Percentiles rank a stretch among this genome's conserved stretches.
phyloP scores from a whole-genome alignment of 2,113 vertebrate genomes.

The Pontoporia blainvillei region DNA sequence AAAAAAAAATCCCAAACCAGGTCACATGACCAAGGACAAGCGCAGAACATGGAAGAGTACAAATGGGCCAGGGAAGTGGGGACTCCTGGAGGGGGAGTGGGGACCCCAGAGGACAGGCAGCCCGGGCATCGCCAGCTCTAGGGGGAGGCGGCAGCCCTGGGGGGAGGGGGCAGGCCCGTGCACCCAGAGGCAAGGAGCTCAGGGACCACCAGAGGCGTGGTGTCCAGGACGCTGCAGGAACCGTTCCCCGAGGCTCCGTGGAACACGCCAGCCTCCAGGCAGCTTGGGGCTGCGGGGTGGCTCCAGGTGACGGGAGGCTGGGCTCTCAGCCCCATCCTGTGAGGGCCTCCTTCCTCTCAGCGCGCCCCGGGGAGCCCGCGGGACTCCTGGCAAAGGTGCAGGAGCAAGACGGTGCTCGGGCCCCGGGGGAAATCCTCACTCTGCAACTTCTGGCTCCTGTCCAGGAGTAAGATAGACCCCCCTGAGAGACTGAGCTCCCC shows the following conservation, averaged over 20 bases:
- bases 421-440: rapidly evolving
- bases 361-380: rapidly evolving
- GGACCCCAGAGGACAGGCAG: not conserved
- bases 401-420: rapidly evolving
- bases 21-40: too few species aligned
- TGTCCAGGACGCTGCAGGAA: rapidly evolving
- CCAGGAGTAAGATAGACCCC: not conserved
- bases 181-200: not conserved
- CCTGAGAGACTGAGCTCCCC: not conserved
- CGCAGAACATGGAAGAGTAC: not conserved
- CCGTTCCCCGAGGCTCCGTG: not conserved
- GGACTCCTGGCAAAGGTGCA: too few species aligned
- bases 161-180: not conserved
- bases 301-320: not conserved
- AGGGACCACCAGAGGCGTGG: not conserved
- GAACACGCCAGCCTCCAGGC: not conserved
- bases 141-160: too few species aligned
- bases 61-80: not conserved
- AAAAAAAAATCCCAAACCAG: not conserved
- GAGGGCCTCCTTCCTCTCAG: too few species aligned
- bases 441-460: not conserved
- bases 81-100: not conserved
- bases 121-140: rapidly evolving
- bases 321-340: rapidly evolving
- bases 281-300: not conserved